Base-by-base conservation (phyloP, 2,888 invertebrate species). In the Catocala fraxini region DNA sequence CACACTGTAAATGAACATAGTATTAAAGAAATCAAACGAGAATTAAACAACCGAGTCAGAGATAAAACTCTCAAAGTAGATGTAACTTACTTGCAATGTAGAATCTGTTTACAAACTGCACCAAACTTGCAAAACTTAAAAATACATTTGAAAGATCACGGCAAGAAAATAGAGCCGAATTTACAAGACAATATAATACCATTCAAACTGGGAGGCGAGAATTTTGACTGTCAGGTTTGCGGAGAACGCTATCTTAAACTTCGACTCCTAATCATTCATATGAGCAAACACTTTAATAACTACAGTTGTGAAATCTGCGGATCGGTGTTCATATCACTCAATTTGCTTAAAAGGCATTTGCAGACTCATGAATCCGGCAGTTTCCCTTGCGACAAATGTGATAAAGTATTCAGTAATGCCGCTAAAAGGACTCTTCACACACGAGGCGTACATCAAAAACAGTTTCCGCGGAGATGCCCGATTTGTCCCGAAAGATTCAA, bases 281-380 rank as follows among this genome's bases (percentile, higher is more conserved):
- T 93, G 92, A 92, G 84, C 43, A 87, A 83, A 63, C 92, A 93
- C 71, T 93, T 85, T 15, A 91, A 88, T 34, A 92, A 92, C 56
- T 93, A 79, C 56, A 90, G 85, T 65, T 93, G 93, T 34, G 93
- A 93, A 72, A 75, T 85, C 5, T 93, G 93, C 42, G 93, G 93
- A 0, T 72, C 88, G 0, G 87, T 82, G 0, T 93, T 91, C 49
- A 82, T 89, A 34, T 87, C 92, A 0, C 60, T 85, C 2, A 77
- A 74, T 65, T 68, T 89, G 5, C 65, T 92, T 0, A 87, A 83
- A 60, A 71, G 86, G 0, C 92, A 93, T 75, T 70, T 85, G 34
- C 81, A 89, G 67, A 87, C 73, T 0, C 92, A 92, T 59, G 80
- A 89, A 70, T 62, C 80, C 0, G 92, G 92, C 0, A 85, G 58